Evolutionary conservation across 2,888 invertebrate genomes (phyloP).

Genomic region (Pristionchus mayeri): DNA sequence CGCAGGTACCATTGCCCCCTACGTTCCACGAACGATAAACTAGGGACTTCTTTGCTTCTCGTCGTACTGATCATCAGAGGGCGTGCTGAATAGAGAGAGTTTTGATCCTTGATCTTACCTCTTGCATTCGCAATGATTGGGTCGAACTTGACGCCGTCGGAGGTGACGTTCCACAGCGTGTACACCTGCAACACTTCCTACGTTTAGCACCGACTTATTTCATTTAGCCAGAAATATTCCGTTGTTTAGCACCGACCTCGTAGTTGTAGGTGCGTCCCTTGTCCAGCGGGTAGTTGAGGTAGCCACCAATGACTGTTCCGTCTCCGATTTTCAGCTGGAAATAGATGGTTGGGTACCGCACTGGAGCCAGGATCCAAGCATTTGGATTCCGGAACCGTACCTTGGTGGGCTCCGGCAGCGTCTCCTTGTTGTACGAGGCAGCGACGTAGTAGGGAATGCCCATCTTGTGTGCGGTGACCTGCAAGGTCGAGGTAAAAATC

Average conservation of each 20-base stretch:
- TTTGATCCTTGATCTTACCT: too few species aligned
- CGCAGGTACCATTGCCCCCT: too few species aligned
- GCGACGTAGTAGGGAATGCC: constrained; percentile 76
- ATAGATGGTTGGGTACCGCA: neutral
- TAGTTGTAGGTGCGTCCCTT: constrained; percentile 76
- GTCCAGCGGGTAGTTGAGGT: constrained; percentile 75
- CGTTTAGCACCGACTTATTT: too few species aligned
- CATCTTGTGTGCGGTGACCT: constrained; percentile 72
- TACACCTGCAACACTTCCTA: constrained; percentile 59
- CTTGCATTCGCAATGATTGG: too few species aligned
- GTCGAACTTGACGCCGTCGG: too few species aligned
- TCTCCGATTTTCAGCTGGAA: constrained; percentile 71
- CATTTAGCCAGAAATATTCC: neutral
- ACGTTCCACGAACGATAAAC: too few species aligned
- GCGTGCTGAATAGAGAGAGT: too few species aligned
- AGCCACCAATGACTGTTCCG: constrained; percentile 75
- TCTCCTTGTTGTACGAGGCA: constrained; percentile 74
- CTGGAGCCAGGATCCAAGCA: neutral
- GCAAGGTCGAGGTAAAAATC: neutral
- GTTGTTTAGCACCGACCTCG: constrained; percentile 57
- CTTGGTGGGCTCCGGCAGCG: constrained; percentile 69
- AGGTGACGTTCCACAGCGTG: constrained; percentile 74
- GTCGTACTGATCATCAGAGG: too few species aligned
- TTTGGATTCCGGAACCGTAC: constrained; percentile 47
- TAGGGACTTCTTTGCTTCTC: too few species aligned